A percentile compares a stretch with the other conserved stretches of the same genome.
Conservation (phyloP, 2,888 invertebrate genomes). For the Acronicta alni region DNA sequence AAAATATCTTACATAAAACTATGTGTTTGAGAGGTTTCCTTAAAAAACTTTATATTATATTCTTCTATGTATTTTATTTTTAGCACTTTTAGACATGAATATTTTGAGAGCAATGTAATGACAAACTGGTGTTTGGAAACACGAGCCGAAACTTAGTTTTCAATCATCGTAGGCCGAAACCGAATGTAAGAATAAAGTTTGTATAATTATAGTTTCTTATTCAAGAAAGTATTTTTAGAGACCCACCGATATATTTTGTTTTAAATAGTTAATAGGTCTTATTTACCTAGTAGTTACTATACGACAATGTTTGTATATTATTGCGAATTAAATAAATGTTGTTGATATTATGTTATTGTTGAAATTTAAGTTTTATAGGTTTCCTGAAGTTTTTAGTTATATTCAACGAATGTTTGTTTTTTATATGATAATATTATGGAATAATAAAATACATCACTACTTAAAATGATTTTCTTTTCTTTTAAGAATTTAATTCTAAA, state of each 20-base stretch:
- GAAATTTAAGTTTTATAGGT: constrained; percentile 65
- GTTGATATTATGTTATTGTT: constrained; percentile 65
- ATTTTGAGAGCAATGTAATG: constrained; percentile 55
- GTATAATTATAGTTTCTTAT: neutral
- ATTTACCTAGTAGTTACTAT: constrained; percentile 25
- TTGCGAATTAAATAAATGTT: constrained; percentile 44
- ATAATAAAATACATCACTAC: constrained; percentile 54
- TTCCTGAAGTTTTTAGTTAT: constrained; percentile 61
- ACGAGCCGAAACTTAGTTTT: neutral
- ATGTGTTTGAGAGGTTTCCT: too few relatives aligned
- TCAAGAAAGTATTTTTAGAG: neutral
- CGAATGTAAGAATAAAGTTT: neutral
- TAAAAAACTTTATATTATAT: neutral
- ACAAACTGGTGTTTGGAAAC: constrained; percentile 31
- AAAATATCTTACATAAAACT: too few relatives aligned
- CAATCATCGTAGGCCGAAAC: constrained; percentile 11
- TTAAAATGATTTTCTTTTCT: neutral
- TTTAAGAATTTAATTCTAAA: too few relatives aligned
- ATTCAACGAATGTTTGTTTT: constrained; percentile 50
- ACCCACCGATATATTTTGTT: constrained; percentile 45
- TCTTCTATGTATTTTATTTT: neutral
- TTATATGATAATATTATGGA: constrained; percentile 52
- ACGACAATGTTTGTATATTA: constrained; percentile 50
- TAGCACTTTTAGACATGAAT: neutral
- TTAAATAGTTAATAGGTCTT: constrained; percentile 23